These are phyloP conservation scores for Aethina tumida DNA, from an alignment of 1,140 invertebrate genomes.

Conservation along the genomic window DNA sequence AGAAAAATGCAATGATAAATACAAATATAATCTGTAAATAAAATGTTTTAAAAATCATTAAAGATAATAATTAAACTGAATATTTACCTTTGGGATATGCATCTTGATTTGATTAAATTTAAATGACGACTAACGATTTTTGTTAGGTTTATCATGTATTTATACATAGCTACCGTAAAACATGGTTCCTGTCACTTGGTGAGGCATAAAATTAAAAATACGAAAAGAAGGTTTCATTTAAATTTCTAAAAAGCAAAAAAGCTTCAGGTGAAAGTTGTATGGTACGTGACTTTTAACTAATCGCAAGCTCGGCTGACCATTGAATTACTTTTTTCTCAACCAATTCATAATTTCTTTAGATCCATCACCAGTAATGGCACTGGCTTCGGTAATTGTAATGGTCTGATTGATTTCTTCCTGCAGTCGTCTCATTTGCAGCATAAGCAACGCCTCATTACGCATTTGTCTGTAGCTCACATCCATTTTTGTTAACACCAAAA, in stretches of 20 bases:
- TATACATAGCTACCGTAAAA: no score
- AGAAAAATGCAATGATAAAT: no score
- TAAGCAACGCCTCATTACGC: constrained; percentile 69
- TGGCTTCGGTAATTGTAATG: constrained; percentile 58
- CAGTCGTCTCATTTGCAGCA: constrained; percentile 56
- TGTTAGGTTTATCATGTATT: no score
- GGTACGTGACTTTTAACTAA: constrained; percentile 7
- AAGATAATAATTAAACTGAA: no score
- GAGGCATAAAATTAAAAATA: no score
- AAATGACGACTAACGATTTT: no score
- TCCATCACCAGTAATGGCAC: constrained; percentile 59
- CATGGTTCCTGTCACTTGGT: no score
- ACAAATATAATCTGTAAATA: no score
- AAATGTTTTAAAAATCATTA: no score
- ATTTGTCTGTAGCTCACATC: constrained; percentile 73
- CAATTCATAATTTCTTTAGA: constrained; percentile 54
- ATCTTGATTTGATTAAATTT: no score
- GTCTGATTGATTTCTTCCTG: constrained; percentile 53
- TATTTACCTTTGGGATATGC: no score
- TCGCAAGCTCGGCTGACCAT: constrained; percentile 11
- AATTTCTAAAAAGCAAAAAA: neutral
- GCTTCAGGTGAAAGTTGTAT: constrained; percentile 4
- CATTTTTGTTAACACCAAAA: constrained; percentile 69
- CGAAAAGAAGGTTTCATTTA: neutral
- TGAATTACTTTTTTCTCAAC: constrained; percentile 35